Base-by-base conservation (phyloP, 2,888 invertebrate species). In the Lissocephala sabroskyi region DNA sequence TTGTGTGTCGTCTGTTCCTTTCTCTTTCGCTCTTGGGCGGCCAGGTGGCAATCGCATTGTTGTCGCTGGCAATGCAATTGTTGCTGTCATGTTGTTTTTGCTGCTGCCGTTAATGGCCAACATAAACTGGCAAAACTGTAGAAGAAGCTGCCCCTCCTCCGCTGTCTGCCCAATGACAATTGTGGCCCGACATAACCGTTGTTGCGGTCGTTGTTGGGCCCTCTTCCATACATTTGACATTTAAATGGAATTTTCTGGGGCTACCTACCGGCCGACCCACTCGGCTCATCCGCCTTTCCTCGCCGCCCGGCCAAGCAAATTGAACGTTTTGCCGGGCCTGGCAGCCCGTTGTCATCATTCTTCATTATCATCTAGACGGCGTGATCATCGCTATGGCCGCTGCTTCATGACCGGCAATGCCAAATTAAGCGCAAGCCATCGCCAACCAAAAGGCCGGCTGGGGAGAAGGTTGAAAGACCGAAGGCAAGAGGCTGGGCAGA, bases 181-280 rank as follows among this genome's bases (percentile, higher is more conserved):
- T 45, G 26, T 41, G 45, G 48, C 49, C 47, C n/a, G n/a, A n/a
- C n/a, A 39, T 50, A 40, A 45, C 39, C 48, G 28, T 48, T 19
- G 41, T 23, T 48, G 19, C 26, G 23, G 64, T 45, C 50, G 35
- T 33, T n/a, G n/a, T n/a, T n/a, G n/a, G n/a, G n/a, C n/a, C n/a
- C n/a, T n/a, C n/a, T n/a, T n/a, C n/a, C 28, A 23, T 5, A 18
- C 44, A 37, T 45, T 56, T 77, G 77, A 71, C 71, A 77, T 71
- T 77, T 71, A 70, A 71, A 63, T 74, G 71, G 71, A 71, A 71
- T 71, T 70, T 30, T 37, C 10, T 35, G 35, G 10, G 16, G 35
- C 14, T 33, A 33, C 11, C 33, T 33, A 3, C 7, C 3, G 7
- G 1, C 3, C 4, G 11, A 33, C 13, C 37, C 18, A 18, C 14